phyloP scores from a whole-genome alignment of 2,113 vertebrate species.

The Buteo buteo region DNA sequence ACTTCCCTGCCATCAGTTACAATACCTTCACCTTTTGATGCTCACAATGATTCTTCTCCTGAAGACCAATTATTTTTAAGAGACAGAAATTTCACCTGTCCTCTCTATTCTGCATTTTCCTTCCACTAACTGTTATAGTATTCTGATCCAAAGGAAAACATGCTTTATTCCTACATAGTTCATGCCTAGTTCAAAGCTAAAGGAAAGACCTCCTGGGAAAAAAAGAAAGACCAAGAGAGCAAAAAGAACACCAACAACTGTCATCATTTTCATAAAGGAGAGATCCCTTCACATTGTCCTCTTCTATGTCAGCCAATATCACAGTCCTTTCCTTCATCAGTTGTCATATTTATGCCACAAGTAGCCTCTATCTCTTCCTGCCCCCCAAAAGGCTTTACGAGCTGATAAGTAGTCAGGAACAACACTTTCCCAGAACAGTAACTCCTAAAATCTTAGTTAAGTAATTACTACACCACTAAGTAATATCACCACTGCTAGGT shows the following conservation, averaged over 20 bases:
- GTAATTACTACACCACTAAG: background rate
- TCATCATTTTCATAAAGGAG: background rate
- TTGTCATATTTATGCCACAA: background rate
- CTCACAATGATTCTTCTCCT: background rate
- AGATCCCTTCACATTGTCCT: background rate
- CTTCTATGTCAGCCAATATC: background rate
- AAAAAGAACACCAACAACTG: background rate
- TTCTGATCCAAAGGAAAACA: background rate
- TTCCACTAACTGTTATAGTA: background rate
- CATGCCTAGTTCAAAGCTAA: background rate
- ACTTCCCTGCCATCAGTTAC: background rate
- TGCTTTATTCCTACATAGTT: background rate
- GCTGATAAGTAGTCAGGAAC: background rate
- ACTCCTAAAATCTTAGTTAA: background rate
- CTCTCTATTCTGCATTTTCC: background rate
- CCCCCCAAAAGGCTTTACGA: background rate
- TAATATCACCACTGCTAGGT: background rate
- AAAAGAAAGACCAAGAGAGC: background rate
- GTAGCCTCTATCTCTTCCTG: background rate
- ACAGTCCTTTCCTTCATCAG: background rate
- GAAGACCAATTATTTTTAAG: background rate
- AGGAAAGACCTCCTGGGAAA: background rate
- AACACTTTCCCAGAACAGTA: background rate
- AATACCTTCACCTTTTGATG: background rate
- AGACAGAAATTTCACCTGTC: background rate